These are phyloP conservation scores for Potamarius usumacintae DNA, from an alignment of 2,113 vertebrate species.

Conservation along the genomic window DNA sequence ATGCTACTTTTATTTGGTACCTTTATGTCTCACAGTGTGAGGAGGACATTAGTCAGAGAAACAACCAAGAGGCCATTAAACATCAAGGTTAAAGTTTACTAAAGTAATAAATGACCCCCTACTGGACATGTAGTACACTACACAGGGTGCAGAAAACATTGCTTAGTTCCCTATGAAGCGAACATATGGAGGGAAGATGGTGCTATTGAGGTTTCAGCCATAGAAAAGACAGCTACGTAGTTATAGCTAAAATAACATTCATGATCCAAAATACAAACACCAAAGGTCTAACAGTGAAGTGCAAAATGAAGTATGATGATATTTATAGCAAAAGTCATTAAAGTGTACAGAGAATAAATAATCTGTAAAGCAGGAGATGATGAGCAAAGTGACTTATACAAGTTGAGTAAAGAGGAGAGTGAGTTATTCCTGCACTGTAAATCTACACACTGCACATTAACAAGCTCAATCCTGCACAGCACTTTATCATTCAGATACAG, in stretches of 20 bases:
- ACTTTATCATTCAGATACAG: too few relatives aligned
- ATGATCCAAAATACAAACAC: neutral
- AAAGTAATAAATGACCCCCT: too few relatives aligned
- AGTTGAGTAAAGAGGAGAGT: neutral
- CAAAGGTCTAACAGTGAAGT: neutral
- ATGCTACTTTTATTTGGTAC: neutral
- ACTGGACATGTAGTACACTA: neutral
- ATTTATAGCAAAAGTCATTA: neutral
- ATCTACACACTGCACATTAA: neutral
- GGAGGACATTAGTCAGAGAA: too few relatives aligned
- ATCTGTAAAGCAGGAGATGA: neutral
- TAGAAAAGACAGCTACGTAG: neutral
- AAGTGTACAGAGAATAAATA: neutral
- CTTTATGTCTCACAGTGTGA: neutral
- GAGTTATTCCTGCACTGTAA: neutral
- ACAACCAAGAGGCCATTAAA: too few relatives aligned
- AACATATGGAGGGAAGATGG: neutral
- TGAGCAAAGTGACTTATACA: neutral
- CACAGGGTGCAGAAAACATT: neutral
- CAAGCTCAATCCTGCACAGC: neutral
- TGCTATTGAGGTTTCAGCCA: neutral
- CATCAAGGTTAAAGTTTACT: too few relatives aligned
- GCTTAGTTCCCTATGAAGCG: neutral
- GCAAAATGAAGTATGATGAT: neutral
- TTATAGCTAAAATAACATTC: neutral